These are phyloP conservation scores for Sinocyclocheilus anophthalmus DNA, from an alignment of 2,113 vertebrate species.

Conservation along the genomic window DNA sequence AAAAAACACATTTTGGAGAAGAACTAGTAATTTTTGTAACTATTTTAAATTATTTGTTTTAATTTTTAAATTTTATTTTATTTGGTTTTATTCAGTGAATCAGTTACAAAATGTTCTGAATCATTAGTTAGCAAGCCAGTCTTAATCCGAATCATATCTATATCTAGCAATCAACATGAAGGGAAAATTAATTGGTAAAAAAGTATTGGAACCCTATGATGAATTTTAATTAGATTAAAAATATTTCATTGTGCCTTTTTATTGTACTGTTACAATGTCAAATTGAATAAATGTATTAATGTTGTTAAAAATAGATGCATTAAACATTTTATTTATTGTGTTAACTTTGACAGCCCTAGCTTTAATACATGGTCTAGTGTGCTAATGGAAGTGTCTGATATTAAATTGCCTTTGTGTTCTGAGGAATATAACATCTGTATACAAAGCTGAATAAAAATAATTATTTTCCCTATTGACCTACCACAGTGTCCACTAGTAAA, in stretches of 20 bases:
- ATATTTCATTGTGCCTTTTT: neutral
- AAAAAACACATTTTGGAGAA: too few relatives aligned
- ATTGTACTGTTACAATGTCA: neutral
- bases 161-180: neutral
- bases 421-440: neutral
- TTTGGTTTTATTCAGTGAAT: neutral
- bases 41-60: too few relatives aligned
- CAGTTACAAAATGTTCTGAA: neutral
- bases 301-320: neutral
- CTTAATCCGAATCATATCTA: neutral
- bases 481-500: neutral
- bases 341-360: neutral
- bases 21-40: too few relatives aligned
- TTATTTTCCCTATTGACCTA: conserved; percentile 18
- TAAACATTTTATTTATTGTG: neutral
- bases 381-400: neutral
- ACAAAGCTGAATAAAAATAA: conserved; percentile 14
- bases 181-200: neutral
- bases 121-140: neutral
- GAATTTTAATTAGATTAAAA: neutral
- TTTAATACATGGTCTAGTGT: neutral
- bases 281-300: neutral
- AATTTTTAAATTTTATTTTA: too few relatives aligned
- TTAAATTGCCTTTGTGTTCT: neutral
- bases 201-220: neutral